Base-by-base conservation (phyloP, 53 echinoderm and acorn worm genomes). In the Paracentrotus lividus region DNA sequence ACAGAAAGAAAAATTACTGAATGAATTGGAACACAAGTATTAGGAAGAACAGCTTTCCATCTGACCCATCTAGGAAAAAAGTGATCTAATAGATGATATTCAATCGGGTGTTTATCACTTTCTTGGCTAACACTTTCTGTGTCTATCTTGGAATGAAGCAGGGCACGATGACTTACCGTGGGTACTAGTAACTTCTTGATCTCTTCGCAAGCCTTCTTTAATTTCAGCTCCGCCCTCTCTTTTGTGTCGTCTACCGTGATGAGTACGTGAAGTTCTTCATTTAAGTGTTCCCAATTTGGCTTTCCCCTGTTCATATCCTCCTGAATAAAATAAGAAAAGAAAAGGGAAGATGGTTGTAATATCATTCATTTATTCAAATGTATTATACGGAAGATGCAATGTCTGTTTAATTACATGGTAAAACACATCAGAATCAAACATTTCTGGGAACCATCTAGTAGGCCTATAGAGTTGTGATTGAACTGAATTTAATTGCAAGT, bases 101-200 rank as follows among this genome's bases (percentile, higher is more conserved):
- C 14, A 51, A 13, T 64, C 0, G 10, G 31, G 64, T 9, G 10
- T 29, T 40, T 72, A 21, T 36, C 18, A 72, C 13, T 72, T 36
- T 16, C 72, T 72, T 38, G 72, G 36, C 72, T 57, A 20, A 0
- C 32, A 18, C 7, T 72, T 5, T 15, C 2, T 72, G 18, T 13
- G 32, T 32, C 13, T 0, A 31, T 12, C 32, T 33, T n/a, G 67
- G 67, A 67, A 21, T 67, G 4, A 72, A 38, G 7, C 18, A 16
- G 18, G 6, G 40, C 2, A 21, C 20, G 4, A 32, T 9, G 34
- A 95, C 98, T 97, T 93, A 98, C 98, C 94, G 97, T 96, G 64
- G 98, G 98, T 84, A 98, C 98, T 88, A 98, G 88, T 88, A 98
- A 93, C 58, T 97, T 97, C 95, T 98, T 98, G 88, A 98, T 96